Evolutionary conservation across 1,140 invertebrate species (phyloP), one percentile per base, ranked within the genome.

Genomic region (Bombus confusus): DNA sequence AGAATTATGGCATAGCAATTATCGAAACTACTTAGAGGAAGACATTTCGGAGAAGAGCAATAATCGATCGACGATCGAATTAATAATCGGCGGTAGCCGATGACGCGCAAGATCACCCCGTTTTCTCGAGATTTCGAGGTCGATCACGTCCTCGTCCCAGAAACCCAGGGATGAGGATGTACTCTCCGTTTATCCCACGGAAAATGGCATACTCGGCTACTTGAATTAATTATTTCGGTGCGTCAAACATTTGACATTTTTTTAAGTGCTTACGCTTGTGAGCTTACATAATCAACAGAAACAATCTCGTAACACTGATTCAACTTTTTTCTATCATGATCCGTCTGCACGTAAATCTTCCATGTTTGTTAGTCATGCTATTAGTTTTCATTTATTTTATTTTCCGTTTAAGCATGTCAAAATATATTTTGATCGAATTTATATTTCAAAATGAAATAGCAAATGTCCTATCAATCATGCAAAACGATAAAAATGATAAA

Each of bases 81-180:
- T 31, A 83, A 59, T 22, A 57, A 69, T 76, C 59, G 52, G 31
- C 47, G 39, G 25, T 73, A 22, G n/a, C 28, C 57, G 69, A 69
- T 74, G 86, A 84, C 82, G 83, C 62, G 78, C 83, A 81, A 87
- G 78, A 85, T 87, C 86, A 52, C 78, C 75, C 78, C 78, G 83
- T 87, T 87, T 77, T 78, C 86, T 76, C 77, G 83, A 86, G 83
- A 87, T 87, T 87, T 87, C 73, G 86, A 86, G 86, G 83, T 87
- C 86, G 83, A 79, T 77, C 83, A 84, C 78, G 86, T 87, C 86
- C 83, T 87, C 83, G 86, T 85, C 82, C 83, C 76, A 85, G 86
- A 87, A 87, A 87, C 71, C 71, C 76, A 43, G 76, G 71, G 43
- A 85, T 66, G 76, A 85, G 86, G 81, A 87, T 87, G 82, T 76